Evolutionary conservation across 2,888 invertebrate species (phyloP).

Genomic region (Drosophila gaucha): DNA sequence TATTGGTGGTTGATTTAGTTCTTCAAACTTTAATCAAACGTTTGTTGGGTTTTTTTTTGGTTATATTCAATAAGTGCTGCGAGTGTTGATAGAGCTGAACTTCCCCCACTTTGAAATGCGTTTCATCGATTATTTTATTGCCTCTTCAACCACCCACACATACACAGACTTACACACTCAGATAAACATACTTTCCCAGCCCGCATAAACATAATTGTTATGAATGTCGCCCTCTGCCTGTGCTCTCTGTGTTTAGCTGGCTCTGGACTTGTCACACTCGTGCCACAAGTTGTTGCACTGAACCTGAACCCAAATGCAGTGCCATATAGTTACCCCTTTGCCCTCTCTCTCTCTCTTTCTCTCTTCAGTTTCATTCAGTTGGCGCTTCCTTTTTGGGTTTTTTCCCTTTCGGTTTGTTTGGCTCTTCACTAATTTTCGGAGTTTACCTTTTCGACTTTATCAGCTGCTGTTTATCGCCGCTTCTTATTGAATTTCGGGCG

Average conservation of each 20-base stretch:
- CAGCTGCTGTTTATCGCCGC: conserved; percentile 73
- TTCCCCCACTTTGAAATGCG: conserved; percentile 18
- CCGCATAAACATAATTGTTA: conserved; percentile 45
- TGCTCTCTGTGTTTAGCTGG: not conserved
- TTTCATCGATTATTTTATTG: conserved; percentile 68
- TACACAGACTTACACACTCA: conserved; percentile 5
- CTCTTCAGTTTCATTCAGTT: no score
- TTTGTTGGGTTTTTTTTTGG: conserved; percentile 11
- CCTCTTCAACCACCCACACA: conserved; percentile 50
- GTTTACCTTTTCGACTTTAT: conserved; percentile 70
- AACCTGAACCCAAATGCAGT: conserved; percentile 15
- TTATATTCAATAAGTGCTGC: conserved; percentile 38
- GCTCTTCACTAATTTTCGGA: conserved; percentile 65
- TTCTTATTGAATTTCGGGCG: conserved; percentile 70
- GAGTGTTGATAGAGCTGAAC: conserved; percentile 47
- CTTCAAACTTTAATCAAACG: conserved; percentile 42
- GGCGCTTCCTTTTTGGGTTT: conserved; percentile 46
- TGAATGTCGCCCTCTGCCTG: conserved; percentile 34
- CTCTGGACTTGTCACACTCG: conserved; percentile 71
- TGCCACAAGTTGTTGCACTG: conserved; percentile 74
- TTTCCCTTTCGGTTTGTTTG: conserved; percentile 11
- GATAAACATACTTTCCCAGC: conserved; percentile 31
- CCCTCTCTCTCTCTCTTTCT: not conserved
- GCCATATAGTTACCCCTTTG: not conserved
- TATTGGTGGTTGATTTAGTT: conserved; percentile 49